Evolutionary conservation across 2,797 vertebrate genomes (phyloP).

Genomic region (Emys orbicularis): DNA sequence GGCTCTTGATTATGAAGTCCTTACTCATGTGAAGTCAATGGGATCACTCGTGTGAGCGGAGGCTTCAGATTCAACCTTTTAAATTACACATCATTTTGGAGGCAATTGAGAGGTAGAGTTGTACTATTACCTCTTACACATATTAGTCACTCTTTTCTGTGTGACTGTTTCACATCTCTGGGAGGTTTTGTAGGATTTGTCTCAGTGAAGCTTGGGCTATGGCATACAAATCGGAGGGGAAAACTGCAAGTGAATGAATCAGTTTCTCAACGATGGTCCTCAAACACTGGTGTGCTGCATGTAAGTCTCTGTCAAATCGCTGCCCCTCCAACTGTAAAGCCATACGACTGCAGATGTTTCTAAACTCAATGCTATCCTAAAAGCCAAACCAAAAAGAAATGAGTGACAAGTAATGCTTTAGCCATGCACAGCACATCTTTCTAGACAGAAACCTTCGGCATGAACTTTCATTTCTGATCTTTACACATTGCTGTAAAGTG

Average conservation of each 20-base stretch:
- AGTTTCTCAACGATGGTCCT: conserved; percentile 73
- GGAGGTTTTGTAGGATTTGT: conserved; percentile 74
- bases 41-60: conserved; percentile 15
- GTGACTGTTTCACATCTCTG: conserved; percentile 49
- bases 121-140: not conserved
- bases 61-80: conserved; percentile 47
- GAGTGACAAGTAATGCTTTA: not conserved
- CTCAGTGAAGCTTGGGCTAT: conserved; percentile 45
- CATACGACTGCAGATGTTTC: conserved; percentile 78
- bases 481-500: not conserved
- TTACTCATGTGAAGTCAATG: conserved; percentile 17
- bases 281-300: conserved; percentile 69
- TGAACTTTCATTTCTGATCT: not conserved
- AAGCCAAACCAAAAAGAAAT: conserved; percentile 34
- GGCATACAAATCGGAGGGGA: conserved; percentile 55
- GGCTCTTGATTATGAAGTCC: conserved; percentile 32
- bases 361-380: conserved; percentile 75
- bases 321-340: conserved; percentile 77
- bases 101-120: not conserved
- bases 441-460: not conserved
- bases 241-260: conserved; percentile 61
- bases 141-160: not conserved
- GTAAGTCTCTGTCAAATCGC: conserved; percentile 73
- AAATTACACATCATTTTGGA: conserved; percentile 33
- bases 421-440: not conserved